Conservation (phyloP, 2,113 vertebrate species). For the Strix uralensis region DNA sequence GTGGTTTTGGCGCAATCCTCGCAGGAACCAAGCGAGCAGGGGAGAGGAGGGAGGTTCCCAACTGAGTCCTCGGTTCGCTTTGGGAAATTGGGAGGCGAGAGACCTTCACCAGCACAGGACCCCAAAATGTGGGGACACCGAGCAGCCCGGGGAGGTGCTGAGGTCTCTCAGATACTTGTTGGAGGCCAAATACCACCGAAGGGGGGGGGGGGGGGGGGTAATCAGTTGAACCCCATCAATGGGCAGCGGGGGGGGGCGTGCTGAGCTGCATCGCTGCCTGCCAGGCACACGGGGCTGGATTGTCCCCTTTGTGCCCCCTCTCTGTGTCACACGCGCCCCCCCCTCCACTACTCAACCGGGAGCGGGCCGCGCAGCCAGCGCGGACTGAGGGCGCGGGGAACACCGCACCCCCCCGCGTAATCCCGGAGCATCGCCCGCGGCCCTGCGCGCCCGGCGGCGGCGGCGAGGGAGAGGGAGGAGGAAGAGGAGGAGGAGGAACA, state of each 20-base stretch:
- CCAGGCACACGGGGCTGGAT: not conserved
- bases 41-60: not conserved
- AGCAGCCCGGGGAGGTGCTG: not conserved
- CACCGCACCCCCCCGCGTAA: not conserved
- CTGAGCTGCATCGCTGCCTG: not conserved
- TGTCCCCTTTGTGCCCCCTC: not conserved
- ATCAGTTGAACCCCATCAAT: not conserved
- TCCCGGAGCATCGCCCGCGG: not conserved
- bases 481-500: not conserved
- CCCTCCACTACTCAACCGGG: no score
- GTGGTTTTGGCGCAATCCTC: rapidly evolving
- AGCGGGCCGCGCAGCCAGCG: not conserved
- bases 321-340: not conserved
- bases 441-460: not conserved
- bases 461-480: not conserved
- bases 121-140: rapidly evolving
- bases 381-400: not conserved
- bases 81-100: not conserved
- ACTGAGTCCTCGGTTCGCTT: not conserved
- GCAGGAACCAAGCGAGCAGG: not conserved
- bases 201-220: no score
- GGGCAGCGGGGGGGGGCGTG: rapidly evolving
- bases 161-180: not conserved
- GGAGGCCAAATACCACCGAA: rapidly evolving
- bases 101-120: rapidly evolving